Conservation (phyloP, 2,797 vertebrate species). For the Psittacula derbiana region DNA sequence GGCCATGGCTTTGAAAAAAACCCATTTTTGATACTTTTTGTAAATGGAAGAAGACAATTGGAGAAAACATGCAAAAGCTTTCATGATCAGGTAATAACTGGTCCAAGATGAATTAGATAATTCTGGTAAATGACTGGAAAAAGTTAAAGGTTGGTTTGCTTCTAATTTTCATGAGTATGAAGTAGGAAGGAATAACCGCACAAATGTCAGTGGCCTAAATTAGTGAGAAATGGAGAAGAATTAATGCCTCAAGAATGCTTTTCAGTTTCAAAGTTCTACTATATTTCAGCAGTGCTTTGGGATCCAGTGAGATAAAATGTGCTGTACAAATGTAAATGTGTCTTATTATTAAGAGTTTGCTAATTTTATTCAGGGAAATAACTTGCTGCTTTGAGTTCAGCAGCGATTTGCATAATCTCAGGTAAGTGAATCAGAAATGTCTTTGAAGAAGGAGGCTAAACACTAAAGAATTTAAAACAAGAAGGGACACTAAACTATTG, state of each 20-base stretch:
- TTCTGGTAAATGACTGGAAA: not conserved
- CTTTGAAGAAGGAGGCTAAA: slow-evolving; percentile 12
- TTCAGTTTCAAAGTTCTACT: not conserved
- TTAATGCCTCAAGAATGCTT: not conserved
- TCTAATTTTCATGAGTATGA: not conserved
- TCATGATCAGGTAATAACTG: not conserved
- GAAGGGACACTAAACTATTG: not conserved
- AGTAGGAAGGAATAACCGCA: not conserved
- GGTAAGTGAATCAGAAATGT: slow-evolving; percentile 36
- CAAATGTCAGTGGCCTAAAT: not conserved
- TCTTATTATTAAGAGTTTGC: not conserved
- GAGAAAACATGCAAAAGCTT: not conserved
- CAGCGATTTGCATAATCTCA: slow-evolving; percentile 28
- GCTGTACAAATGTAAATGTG: not conserved
- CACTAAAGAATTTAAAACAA: slow-evolving; percentile 10
- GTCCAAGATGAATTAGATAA: not conserved
- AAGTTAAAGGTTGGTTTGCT: not conserved
- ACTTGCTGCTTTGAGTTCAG: slow-evolving; percentile 30
- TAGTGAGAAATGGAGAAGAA: not conserved
- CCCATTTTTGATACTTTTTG: not conserved
- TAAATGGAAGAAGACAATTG: not conserved
- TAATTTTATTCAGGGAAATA: slow-evolving; percentile 55
- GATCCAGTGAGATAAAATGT: not conserved
- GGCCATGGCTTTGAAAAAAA: not conserved
- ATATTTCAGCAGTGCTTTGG: not conserved